These are phyloP conservation scores for Pardosa pseudoannulata DNA, from an alignment of 2,888 invertebrate genomes.

Conservation along the genomic window DNA sequence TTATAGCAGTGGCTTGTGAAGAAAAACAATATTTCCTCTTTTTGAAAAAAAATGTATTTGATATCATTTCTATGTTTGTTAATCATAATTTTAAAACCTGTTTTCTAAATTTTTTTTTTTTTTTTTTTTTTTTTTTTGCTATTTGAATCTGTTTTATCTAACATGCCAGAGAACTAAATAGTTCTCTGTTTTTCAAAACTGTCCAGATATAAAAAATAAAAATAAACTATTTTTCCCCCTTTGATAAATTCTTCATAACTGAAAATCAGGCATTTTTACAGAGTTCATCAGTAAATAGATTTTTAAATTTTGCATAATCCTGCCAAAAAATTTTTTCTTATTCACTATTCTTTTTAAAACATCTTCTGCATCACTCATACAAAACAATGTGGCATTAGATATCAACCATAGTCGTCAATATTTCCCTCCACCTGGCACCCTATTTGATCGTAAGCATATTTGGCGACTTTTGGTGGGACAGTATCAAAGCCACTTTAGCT, in stretches of 20 bases:
- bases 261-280: neutral
- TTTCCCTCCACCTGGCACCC: neutral
- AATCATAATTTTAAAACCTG: no score
- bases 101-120: no score
- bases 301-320: conserved; percentile 1
- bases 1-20: no score
- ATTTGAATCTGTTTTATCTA: no score
- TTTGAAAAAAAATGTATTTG: no score
- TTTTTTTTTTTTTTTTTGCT: no score
- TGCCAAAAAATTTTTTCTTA: neutral
- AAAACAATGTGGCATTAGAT: neutral
- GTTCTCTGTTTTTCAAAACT: no score
- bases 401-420: neutral
- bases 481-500: neutral
- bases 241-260: neutral
- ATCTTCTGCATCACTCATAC: no score
- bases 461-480: neutral
- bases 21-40: no score
- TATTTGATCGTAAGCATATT: neutral
- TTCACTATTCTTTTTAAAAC: neutral
- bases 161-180: no score
- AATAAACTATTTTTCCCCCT: neutral
- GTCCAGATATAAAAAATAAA: no score
- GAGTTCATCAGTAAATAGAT: neutral
- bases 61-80: no score